Evolutionary conservation across 2,888 invertebrate genomes (phyloP).

Genomic region (Pyrrhosoma nymphula): DNA sequence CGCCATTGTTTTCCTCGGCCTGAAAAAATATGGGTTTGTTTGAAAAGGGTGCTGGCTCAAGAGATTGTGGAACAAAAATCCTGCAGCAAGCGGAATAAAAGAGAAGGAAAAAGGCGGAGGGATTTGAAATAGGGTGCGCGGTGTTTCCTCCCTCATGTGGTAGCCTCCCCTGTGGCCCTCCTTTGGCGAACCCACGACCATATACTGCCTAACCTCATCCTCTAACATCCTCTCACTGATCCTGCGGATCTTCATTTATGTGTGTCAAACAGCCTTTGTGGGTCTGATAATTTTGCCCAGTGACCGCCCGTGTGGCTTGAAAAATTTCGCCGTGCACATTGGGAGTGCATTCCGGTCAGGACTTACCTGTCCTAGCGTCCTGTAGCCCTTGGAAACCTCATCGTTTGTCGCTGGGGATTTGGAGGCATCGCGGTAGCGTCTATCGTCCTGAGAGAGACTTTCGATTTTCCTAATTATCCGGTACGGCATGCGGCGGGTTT

Average conservation of each 20-base stretch:
- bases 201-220: neutral
- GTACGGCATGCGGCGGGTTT: too few species aligned
- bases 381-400: neutral
- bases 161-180: neutral
- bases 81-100: neutral
- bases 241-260: neutral
- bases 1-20: neutral
- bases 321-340: neutral
- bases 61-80: neutral
- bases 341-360: neutral
- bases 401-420: neutral
- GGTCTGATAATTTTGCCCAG: neutral
- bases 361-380: neutral
- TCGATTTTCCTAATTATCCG: slow-evolving; percentile 50
- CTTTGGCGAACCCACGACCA: neutral
- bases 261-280: neutral
- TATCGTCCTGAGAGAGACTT: neutral
- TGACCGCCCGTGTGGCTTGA: neutral
- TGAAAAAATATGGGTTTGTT: neutral
- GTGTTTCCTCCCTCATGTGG: neutral
- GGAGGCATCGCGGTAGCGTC: neutral
- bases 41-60: slow-evolving; percentile 16
- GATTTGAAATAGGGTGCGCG: neutral
- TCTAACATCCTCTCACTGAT: neutral
- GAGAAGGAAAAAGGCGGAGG: neutral